Evolutionary conservation across 2,113 vertebrate species (phyloP).

Genomic region (Rhinopomastus cyanomelas): DNA sequence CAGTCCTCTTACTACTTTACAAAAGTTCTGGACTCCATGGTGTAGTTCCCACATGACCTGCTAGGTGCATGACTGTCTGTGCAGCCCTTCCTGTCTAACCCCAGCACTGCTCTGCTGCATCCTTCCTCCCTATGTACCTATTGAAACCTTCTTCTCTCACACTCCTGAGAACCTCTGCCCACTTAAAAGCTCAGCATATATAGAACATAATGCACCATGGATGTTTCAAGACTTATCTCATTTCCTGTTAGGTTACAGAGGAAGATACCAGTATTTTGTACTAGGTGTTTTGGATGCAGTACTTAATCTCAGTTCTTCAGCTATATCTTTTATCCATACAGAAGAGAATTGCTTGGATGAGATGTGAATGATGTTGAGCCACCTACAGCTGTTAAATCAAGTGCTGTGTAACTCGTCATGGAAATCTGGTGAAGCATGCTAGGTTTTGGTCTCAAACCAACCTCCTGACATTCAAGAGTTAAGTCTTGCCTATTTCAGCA

Average conservation of each 20-base stretch:
- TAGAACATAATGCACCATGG: background rate
- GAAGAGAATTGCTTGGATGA: background rate
- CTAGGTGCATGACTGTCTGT: background rate
- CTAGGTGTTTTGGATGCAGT: background rate
- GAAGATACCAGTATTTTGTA: background rate
- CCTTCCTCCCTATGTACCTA: background rate
- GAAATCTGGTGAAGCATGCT: background rate
- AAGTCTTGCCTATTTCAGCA: constrained; percentile 8
- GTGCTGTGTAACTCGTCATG: background rate
- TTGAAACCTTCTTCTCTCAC: background rate
- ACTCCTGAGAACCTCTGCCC: background rate
- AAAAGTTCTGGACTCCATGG: background rate
- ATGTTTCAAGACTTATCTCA: background rate
- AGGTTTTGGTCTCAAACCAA: background rate
- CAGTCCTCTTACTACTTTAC: background rate
- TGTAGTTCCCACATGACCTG: background rate
- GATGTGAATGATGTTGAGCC: background rate
- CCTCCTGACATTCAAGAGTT: background rate
- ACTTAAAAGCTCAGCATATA: background rate
- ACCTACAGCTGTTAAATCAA: background rate
- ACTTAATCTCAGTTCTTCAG: background rate
- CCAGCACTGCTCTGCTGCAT: background rate
- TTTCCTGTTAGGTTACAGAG: background rate
- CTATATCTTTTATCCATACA: background rate
- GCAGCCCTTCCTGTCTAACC: background rate